Conservation (phyloP, 2,113 vertebrate genomes). For the Solenodon paradoxus region DNA sequence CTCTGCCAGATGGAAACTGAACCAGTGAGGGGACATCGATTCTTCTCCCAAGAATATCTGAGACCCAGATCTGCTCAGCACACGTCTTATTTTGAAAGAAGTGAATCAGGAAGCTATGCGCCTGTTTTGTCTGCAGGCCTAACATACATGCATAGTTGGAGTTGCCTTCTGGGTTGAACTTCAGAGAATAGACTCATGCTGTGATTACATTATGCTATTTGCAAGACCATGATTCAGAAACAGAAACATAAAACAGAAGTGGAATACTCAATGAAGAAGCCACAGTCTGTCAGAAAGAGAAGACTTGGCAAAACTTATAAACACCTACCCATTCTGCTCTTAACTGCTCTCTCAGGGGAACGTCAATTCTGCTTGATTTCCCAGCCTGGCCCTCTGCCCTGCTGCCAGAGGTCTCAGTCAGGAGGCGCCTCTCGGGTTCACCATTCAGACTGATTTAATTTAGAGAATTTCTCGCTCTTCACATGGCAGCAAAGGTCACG, state of each 20-base stretch:
- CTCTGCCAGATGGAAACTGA: not conserved
- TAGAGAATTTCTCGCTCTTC: conserved; percentile 65
- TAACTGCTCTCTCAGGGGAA: conserved; percentile 20
- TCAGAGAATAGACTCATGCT: not conserved
- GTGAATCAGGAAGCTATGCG: not conserved
- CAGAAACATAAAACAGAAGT: not conserved
- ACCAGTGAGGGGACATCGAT: not conserved
- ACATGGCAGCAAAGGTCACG: conserved; percentile 33
- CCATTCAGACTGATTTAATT: conserved; percentile 54
- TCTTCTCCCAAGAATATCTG: not conserved
- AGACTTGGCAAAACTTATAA: not conserved
- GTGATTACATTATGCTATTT: not conserved
- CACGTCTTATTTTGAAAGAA: not conserved
- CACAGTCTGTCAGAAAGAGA: not conserved
- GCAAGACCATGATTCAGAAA: not conserved
- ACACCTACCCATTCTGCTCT: not conserved
- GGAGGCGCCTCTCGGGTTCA: not conserved
- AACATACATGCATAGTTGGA: not conserved
- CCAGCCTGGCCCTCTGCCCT: conserved; percentile 38
- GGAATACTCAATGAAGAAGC: not conserved
- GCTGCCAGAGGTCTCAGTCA: not conserved
- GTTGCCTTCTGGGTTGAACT: not conserved
- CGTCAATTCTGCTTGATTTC: conserved; percentile 61
- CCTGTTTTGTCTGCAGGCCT: not conserved
- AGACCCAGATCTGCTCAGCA: not conserved